phyloP scores from a whole-genome alignment of 2,113 vertebrate species.

The Aix galericulata region DNA sequence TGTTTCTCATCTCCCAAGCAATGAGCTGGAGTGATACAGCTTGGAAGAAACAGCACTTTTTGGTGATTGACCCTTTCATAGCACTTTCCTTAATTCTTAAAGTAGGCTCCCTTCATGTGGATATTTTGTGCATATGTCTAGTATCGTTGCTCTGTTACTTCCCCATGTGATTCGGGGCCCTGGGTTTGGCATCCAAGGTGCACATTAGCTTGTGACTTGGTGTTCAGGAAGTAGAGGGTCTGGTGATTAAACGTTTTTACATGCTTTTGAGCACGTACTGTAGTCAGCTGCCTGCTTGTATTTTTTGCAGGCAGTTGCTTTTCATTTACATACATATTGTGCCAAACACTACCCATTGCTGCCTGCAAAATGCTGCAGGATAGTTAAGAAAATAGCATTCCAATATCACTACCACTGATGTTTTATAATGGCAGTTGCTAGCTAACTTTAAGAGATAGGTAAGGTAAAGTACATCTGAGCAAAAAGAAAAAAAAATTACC shows the following conservation, averaged over 20 bases:
- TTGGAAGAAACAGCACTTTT: background rate
- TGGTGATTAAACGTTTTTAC: background rate
- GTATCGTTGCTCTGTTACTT: fast-evolving
- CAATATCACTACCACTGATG: background rate
- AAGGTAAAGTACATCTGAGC: background rate
- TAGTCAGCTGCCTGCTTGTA: slow-evolving; percentile 39
- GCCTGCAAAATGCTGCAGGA: background rate
- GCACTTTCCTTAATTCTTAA: background rate
- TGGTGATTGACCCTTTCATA: background rate
- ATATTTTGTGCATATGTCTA: background rate
- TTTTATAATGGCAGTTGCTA: background rate
- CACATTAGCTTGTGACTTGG: background rate
- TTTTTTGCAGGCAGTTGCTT: background rate
- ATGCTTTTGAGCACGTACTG: background rate
- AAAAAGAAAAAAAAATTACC: background rate
- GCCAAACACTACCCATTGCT: background rate
- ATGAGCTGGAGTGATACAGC: background rate
- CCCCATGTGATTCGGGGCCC: fast-evolving
- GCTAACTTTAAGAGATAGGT: background rate
- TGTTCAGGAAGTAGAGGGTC: background rate
- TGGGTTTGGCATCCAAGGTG: background rate
- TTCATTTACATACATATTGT: background rate
- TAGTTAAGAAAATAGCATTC: background rate
- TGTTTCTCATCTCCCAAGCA: background rate
- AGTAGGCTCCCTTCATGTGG: fast-evolving